Base-by-base conservation (phyloP, 2,113 vertebrate genomes). In the Urocynchramus pylzowi region DNA sequence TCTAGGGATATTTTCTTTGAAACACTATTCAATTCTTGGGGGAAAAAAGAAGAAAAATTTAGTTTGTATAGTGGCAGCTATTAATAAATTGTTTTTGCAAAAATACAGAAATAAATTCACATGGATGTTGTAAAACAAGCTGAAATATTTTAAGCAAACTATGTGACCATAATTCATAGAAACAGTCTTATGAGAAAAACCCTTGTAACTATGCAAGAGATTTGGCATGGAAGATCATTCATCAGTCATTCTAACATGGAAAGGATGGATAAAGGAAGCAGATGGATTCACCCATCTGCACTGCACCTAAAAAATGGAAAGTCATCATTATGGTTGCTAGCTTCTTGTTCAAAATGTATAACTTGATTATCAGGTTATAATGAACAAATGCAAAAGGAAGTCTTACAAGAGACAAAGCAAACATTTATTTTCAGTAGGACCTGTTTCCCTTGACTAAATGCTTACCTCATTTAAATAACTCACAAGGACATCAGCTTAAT, bases 81-180 rank as follows among this genome's bases (percentile, higher is more conserved):
- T 65, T 81, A 77, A 71, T 19, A 50, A 68, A 17, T 47, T 33
- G 13, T 14, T 42, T 42, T 45, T 8, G 11, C 30, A 16, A 65
- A 94, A 93, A 81, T 11, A 67, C 14, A 73, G 23, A 93, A 84
- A 64, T 13, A 65, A 56, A 74, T 27, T 69, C 17, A 44, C 41
- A 61, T 1, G 3, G 18, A 57, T 74, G 27, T 24, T 53, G 33
- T 75, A 84, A 91, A 89, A 27, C 31, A 87, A 74, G 21, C 16
- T 31, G 64, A 84, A 94, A 41, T 74, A 74, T 70, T 78, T 75
- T 49, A 81, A 67, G 60, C 27, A 82, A 91, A 45, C 28, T 57
- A 9, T 31, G 60, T 13, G 35, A 69, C 24, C 17, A 31, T 9
- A 37, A 71, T 42, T 83, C 47, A 79, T 7, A 56, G 16, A 52